Base-by-base conservation (phyloP, 2,113 vertebrate genomes). In the Cinclus cinclus region DNA sequence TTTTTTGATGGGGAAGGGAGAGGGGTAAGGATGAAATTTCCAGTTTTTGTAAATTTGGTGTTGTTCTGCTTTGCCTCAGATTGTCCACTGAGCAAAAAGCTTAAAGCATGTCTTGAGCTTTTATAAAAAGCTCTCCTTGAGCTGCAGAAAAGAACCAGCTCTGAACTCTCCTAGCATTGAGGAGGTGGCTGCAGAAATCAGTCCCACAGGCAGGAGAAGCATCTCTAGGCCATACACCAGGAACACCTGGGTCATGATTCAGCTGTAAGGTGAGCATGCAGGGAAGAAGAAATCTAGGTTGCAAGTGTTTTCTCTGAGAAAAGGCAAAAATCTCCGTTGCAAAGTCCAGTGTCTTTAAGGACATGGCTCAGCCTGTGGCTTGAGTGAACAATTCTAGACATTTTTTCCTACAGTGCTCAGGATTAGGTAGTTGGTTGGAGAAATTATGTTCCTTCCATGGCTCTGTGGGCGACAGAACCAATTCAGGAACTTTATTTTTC, bases 351-450 rank as follows among this genome's bases (percentile, higher is more conserved):
- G 11, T 46, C 30, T 19, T 9, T 15, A 46, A 80, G 83, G 50
- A 49, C 13, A 53, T 24, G 7, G 16, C 56, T 74, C 37, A 87
- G 28, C 10, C 9, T 46, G 52, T 17, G 53, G 13, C 10, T 80
- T 0, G 0, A 60, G 44, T 3, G 35, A 42, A 37, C 0, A 0
- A 19, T 58, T 56, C 41, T 76, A 55, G 37, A 41, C 6, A 5
- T 17, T 37, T 90, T 90, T 39, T 63, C 20, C 35, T 77, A 5
- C 0, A 0, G 42, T 46, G 17, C 35, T 63, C 13, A 30, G 52
- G 27, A 25, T 69, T 52, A 68, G n/a, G 21, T 47, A 42, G 52
- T 5, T 84, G 52, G 4, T 52, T 55, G 46, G 49, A 73, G 41
- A 73, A 74, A 6, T 41, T 52, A n/a, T 15, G 4, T 15, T 31